These are phyloP conservation scores for Balanococcus diminutus DNA, from an alignment of 2,888 invertebrate species.

Conservation along the genomic window DNA sequence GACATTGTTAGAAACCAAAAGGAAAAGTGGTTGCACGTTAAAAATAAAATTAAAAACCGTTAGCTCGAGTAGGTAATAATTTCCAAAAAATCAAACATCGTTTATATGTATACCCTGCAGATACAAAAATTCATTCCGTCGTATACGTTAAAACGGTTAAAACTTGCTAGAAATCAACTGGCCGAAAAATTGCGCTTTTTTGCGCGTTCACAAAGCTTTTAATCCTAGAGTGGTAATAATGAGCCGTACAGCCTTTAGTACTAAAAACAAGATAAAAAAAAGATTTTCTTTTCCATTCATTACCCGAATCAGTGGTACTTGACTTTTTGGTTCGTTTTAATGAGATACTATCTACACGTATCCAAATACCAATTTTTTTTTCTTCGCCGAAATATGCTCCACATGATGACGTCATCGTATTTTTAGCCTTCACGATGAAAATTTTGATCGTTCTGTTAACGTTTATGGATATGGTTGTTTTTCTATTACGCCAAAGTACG, in stretches of 20 bases:
- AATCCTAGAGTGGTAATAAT: slow-evolving; percentile 36
- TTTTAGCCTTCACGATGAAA: neutral
- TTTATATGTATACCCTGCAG: neutral
- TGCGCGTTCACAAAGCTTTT: slow-evolving; percentile 19
- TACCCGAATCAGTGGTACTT: slow-evolving; percentile 25
- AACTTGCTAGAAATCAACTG: slow-evolving; percentile 28
- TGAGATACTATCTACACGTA: slow-evolving; percentile 1
- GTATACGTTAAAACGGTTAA: slow-evolving; percentile 26
- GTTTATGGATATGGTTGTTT: slow-evolving; percentile 13
- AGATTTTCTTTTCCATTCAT: slow-evolving; percentile 35
- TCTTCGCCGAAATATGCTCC: neutral
- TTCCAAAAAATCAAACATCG: slow-evolving; percentile 40
- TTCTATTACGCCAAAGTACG: neutral
- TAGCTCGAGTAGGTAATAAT: slow-evolving; percentile 1
- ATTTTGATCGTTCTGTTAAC: slow-evolving; percentile 19
- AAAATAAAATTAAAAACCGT: neutral
- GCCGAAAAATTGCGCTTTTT: slow-evolving; percentile 45
- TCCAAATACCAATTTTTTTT: neutral
- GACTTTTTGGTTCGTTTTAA: slow-evolving; percentile 26
- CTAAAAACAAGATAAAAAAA: slow-evolving; percentile 32
- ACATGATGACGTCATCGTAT: neutral
- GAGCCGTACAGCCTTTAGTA: neutral
- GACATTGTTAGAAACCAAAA: neutral
- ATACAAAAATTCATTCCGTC: neutral
- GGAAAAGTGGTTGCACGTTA: neutral